Conservation (phyloP, 2,113 vertebrate genomes). For the Laticauda colubrina region DNA sequence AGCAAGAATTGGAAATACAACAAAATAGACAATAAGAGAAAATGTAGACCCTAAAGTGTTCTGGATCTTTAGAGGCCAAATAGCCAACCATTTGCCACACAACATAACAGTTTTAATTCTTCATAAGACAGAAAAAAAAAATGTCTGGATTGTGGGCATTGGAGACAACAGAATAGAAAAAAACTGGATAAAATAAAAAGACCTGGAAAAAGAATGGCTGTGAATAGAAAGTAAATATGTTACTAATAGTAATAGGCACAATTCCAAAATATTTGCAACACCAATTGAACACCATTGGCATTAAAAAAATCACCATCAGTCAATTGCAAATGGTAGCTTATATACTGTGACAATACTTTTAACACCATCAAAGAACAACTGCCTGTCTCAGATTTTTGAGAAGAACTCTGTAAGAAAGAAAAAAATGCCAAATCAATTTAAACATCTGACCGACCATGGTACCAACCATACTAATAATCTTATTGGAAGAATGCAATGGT, state of each 20-base stretch:
- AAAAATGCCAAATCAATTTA: background rate
- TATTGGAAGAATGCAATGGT: background rate
- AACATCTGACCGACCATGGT: background rate
- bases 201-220: background rate
- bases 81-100: too few relatives aligned
- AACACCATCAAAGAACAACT: background rate
- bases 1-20: too few relatives aligned
- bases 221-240: background rate
- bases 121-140: background rate
- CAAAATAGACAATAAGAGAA: too few relatives aligned
- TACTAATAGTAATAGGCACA: background rate
- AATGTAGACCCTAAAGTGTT: too few relatives aligned
- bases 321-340: background rate
- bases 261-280: background rate
- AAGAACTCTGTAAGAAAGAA: background rate
- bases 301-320: background rate
- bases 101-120: too few relatives aligned
- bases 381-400: background rate
- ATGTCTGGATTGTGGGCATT: background rate
- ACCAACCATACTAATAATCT: background rate
- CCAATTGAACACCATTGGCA: background rate
- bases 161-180: background rate
- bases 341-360: background rate
- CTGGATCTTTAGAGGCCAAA: too few relatives aligned
- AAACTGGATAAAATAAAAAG: background rate